Evolutionary conservation across 1,140 invertebrate genomes (phyloP), one percentile per base, ranked within the genome.

Genomic region (Drosophila bifasciata): DNA sequence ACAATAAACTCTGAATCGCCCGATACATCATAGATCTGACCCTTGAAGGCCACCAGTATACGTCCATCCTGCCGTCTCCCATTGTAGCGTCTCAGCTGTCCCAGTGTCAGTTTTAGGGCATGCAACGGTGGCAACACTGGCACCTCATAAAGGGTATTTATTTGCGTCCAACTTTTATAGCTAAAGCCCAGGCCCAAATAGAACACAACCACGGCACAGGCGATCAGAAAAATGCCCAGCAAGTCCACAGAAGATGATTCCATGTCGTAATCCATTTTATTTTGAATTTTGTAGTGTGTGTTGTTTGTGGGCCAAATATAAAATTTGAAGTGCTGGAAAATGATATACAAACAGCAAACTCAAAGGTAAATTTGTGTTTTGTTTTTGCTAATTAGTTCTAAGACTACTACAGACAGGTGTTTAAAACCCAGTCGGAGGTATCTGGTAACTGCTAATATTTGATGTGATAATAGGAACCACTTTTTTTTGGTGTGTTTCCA

Each of bases 1-100:
- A 56, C 6, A 3, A 59, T 62, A 3, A 73, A 79, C 11, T 73
- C 50, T 0, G 49, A 17, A 36, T 79, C 67, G 2, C 6, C 39
- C 11, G 76, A 62, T 0, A 85, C 80, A 41, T 85, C 80, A 44
- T 73, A 85, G 15, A 85, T 79, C 3, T 46, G 44, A 0, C 60
- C 57, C 19, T 69, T 85, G 8, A 85, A 64, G 0, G 59, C 46
- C 19, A 85, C 46, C 21, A 85, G 13, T 5, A 85, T 69, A 1
- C 80, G 61, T 13, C 80, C 80, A 59, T 85, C 80, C 0, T 7
- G n/a, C 0, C 71, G 63, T 0, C 5, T 79, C 1, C 79, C 79
- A 49, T 78, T 45, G 23, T 63, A 83, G 0, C 15, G 11, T 1
- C 21, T 23, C 7, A 79, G 49, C 21, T 76, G 55, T 8, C 40